Base-by-base conservation (phyloP, 2,113 vertebrate genomes). In the Alouatta palliata region DNA sequence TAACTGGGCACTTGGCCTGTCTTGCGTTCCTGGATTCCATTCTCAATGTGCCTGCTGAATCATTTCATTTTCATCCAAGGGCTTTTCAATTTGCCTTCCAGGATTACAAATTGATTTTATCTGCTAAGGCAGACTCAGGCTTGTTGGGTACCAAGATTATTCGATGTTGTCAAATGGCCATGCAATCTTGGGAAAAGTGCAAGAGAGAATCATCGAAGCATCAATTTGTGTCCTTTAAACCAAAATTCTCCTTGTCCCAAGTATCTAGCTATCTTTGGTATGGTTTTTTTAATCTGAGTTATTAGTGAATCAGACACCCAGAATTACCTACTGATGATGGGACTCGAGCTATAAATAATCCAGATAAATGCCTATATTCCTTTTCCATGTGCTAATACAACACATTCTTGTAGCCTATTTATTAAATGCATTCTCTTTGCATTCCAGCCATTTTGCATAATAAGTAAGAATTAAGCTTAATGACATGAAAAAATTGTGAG, bases 11-110 rank as follows among this genome's bases (percentile, higher is more conserved):
- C 35, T 71, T 58, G 81, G 81, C 45, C 54, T 64, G 6, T 45
- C 82, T 70, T n/a, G 68, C 35, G 66, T 93, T 93, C 76, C 87
- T 91, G 71, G 87, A 96, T 92, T 94, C 96, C 94, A 84, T 89
- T 93, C 75, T 93, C 37, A 76, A 49, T 56, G 54, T 27, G 30
- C 37, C 23, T 73, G 47, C 75, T 87, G 96, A 97, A 70, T 81
- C 95, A 97, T 70, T 71, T 47, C 8, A 1, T 81, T 88, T 93
- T 83, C 89, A 96, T 96, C 94, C 70, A 35, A 37, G 47, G 80
- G 70, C 71, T 93, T 96, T 83, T 81, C 45, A 76, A 1, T 43
- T 79, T 83, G 30, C 70, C 95, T 97, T 95, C 43, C 90, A 92
- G 80, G 37, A 54, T 85, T 80, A 76, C 20, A 64, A 21, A 89